These are phyloP conservation scores for Rhinoptilus africanus DNA, from an alignment of 2,113 vertebrate species.

Conservation along the genomic window DNA sequence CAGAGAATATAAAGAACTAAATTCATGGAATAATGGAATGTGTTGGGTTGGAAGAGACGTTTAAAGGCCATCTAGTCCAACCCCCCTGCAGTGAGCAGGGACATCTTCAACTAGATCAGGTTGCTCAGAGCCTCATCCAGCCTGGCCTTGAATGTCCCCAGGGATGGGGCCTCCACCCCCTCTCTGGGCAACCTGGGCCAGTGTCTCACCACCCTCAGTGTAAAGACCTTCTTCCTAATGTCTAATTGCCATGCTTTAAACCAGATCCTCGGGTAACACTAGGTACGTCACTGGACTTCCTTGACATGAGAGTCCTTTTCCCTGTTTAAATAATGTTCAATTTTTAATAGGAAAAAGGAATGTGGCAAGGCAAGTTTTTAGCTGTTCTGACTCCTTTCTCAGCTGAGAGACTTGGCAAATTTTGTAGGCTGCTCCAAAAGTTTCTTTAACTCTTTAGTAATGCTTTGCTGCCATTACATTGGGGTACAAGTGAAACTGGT, in stretches of 20 bases:
- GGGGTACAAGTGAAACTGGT: background rate
- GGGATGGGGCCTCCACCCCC: no score
- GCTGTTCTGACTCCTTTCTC: background rate
- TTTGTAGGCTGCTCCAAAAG: background rate
- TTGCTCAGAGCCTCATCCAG: no score
- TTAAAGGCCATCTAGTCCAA: no score
- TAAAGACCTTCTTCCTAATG: no score
- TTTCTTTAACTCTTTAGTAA: background rate
- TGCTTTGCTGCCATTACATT: background rate
- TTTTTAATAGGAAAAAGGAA: background rate
- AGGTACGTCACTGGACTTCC: no score
- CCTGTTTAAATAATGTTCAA: background rate
- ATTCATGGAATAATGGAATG: no score
- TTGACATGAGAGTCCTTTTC: background rate
- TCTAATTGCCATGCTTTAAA: background rate
- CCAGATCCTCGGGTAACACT: fast-evolving
- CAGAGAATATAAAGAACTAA: background rate
- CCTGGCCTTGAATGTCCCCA: no score
- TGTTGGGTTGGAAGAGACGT: no score
- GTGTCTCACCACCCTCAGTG: no score
- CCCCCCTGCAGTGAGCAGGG: no score
- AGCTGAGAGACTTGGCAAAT: background rate
- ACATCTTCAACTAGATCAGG: no score
- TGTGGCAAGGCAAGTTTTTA: background rate
- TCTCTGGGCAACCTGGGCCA: no score